A percentile compares a stretch with the other conserved stretches of the same genome.
Evolutionary conservation across 2,888 invertebrate genomes (phyloP).

Genomic region (Agrotis exclamationis): DNA sequence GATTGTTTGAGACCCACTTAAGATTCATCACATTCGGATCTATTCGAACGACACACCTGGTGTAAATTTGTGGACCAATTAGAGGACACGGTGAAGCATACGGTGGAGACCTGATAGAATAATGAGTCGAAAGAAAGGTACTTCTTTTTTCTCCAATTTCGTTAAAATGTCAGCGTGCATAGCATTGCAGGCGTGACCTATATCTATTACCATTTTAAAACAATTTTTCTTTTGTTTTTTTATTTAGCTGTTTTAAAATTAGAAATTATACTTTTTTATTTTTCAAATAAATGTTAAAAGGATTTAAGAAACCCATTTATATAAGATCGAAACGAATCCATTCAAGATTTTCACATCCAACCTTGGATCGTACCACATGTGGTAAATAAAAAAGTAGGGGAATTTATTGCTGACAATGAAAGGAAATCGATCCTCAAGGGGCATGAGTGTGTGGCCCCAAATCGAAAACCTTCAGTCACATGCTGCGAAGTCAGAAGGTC

Average conservation of each 20-base stretch:
- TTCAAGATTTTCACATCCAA: conserved; percentile 36
- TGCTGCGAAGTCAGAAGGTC: conserved; percentile 58
- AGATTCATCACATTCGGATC: no score
- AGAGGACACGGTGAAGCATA: no score
- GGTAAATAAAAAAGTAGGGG: conserved; percentile 65
- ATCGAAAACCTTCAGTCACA: conserved; percentile 73
- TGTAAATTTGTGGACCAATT: no score
- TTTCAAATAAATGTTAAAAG: background rate
- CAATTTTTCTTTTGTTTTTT: conserved; percentile 10
- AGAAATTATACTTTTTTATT: no score
- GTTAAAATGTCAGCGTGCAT: no score
- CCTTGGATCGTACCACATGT: conserved; percentile 42
- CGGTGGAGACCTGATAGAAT: no score
- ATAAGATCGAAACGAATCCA: conserved; percentile 16
- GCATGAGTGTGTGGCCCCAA: conserved; percentile 64
- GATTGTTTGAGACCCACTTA: no score
- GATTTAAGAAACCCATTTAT: conserved; percentile 11
- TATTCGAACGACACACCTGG: no score
- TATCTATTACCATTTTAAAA: conserved; percentile 14
- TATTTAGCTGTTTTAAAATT: background rate
- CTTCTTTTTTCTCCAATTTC: background rate
- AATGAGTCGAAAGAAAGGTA: background rate
- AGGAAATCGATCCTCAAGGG: conserved; percentile 72
- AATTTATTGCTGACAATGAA: conserved; percentile 75
- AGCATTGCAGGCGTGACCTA: conserved; percentile 1